A percentile compares a stretch with the other conserved stretches of the same genome.
Conservation (phyloP, 1,140 invertebrate genomes). For the Campoletis sonorensis region DNA sequence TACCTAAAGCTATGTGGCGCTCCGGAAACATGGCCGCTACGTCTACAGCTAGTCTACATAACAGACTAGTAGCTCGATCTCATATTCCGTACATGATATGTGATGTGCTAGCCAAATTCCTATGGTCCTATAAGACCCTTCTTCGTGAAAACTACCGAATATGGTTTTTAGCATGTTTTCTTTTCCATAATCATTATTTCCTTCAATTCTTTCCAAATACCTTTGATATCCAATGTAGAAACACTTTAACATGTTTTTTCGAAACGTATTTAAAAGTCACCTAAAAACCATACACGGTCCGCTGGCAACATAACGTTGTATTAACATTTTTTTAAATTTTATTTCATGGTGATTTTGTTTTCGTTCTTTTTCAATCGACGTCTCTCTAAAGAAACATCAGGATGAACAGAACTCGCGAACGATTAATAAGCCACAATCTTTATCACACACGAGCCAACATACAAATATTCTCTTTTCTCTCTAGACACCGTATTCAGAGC, state of each 20-base stretch:
- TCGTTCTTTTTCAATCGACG: background rate
- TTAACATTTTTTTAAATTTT: background rate
- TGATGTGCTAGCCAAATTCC: slow-evolving; percentile 71
- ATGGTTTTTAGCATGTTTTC: background rate
- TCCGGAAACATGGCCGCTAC: slow-evolving; percentile 74
- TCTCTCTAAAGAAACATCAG: slow-evolving; percentile 16
- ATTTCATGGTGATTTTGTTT: background rate
- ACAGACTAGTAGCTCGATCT: slow-evolving; percentile 71
- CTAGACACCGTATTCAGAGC: slow-evolving; percentile 57
- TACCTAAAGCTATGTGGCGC: slow-evolving; percentile 75
- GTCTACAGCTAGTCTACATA: slow-evolving; percentile 75
- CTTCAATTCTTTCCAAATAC: slow-evolving; percentile 33
- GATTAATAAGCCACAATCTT: slow-evolving; percentile 16
- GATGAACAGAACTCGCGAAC: no score
- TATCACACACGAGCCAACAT: slow-evolving; percentile 1
- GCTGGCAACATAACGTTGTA: background rate
- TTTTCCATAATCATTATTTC: slow-evolving; percentile 8
- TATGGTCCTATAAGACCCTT: slow-evolving; percentile 42
- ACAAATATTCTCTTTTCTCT: slow-evolving; percentile 34
- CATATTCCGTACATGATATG: slow-evolving; percentile 74
- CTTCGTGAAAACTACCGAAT: slow-evolving; percentile 5
- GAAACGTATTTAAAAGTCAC: background rate
- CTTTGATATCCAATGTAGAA: no score
- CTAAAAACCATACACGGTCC: background rate
- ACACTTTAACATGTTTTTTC: no score